These are phyloP conservation scores for Platypus cylindrus DNA, from an alignment of 2,888 invertebrate genomes.

Conservation along the genomic window DNA sequence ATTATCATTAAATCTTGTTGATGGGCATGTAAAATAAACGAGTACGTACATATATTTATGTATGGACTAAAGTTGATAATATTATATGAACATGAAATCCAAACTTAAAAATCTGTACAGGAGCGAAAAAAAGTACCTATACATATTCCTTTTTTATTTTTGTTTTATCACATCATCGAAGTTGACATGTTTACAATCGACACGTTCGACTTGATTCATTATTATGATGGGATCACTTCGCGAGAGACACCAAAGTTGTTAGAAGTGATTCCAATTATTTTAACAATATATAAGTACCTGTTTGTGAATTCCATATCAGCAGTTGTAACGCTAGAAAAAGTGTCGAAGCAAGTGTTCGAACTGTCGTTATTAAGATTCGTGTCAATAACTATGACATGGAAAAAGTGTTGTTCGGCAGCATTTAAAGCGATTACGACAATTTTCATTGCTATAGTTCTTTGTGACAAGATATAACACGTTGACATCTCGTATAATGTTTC, in stretches of 20 bases:
- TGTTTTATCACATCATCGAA: conserved; percentile 1
- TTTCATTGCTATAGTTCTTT: conserved; percentile 11
- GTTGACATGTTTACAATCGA: conserved; percentile 12
- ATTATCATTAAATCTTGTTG: too few relatives aligned
- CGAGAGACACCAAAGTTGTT: conserved; percentile 16
- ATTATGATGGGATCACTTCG: conserved; percentile 7
- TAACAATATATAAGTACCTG: conserved; percentile 16
- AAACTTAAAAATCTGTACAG: too few relatives aligned
- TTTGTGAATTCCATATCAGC: conserved; percentile 20
- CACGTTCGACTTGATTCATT: conserved; percentile 11
- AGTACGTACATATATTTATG: too few relatives aligned
- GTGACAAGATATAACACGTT: conserved; percentile 9
- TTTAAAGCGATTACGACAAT: conserved; percentile 9
- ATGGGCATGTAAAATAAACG: too few relatives aligned
- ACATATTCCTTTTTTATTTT: too few relatives aligned
- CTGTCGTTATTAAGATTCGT: conserved; percentile 20
- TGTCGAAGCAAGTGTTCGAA: conserved; percentile 13
- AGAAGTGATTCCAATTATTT: conserved; percentile 19
- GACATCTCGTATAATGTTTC: conserved; percentile 3
- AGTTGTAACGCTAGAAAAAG: conserved; percentile 14
- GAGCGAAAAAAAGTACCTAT: too few relatives aligned
- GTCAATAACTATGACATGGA: conserved; percentile 21
- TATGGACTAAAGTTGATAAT: too few relatives aligned
- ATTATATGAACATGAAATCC: too few relatives aligned
- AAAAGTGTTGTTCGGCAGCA: conserved; percentile 16